Conservation (phyloP, 2,888 invertebrate species). For the Cheilosia scutellata region DNA sequence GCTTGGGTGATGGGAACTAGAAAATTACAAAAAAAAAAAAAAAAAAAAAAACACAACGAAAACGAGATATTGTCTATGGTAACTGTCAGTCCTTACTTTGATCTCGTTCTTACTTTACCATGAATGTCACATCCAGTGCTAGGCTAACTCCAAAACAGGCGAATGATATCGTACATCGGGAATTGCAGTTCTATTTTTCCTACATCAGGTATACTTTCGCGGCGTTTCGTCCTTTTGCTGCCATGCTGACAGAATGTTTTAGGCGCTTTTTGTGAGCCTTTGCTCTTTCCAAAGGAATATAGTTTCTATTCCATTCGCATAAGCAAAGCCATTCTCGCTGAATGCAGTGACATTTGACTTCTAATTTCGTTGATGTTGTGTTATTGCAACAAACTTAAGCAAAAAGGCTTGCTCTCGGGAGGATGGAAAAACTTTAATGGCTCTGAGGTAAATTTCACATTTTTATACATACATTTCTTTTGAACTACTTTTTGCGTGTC, state of each 20-base stretch:
- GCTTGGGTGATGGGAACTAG: neutral
- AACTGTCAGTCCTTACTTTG: neutral
- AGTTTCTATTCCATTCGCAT: neutral
- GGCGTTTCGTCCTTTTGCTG: neutral
- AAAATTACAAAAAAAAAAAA: conserved; percentile 7
- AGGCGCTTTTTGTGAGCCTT: neutral
- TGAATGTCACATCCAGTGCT: neutral
- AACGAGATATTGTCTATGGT: conserved; percentile 2
- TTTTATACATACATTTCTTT: conserved; percentile 1
- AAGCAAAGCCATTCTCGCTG: neutral
- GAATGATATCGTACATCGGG: neutral
- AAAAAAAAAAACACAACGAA: neutral
- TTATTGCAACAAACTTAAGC: conserved; percentile 9
- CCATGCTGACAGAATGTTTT: neutral
- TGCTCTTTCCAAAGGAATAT: neutral
- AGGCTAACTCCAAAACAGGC: neutral
- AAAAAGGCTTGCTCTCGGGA: neutral
- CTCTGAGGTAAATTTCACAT: conserved; percentile 45
- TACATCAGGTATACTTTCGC: neutral
- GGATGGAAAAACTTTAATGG: conserved; percentile 23
- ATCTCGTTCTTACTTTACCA: neutral
- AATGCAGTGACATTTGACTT: conserved; percentile 34
- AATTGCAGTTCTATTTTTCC: conserved; percentile 3
- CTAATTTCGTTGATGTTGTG: neutral
- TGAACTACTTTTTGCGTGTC: conserved; percentile 49